These are phyloP conservation scores for Drosophila nigritarsus DNA, from an alignment of 2,888 invertebrate species.

Conservation along the genomic window DNA sequence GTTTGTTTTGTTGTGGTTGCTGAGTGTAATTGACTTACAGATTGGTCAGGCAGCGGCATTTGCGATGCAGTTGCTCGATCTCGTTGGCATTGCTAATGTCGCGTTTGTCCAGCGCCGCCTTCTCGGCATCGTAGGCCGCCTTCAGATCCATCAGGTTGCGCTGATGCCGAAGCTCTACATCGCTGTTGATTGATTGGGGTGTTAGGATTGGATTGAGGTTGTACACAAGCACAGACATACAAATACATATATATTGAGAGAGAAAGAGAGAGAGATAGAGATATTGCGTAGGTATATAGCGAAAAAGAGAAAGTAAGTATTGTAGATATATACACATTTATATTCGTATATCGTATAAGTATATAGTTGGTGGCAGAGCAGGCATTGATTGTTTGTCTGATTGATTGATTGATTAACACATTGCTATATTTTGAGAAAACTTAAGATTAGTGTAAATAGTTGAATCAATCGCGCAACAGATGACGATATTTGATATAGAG, in stretches of 20 bases:
- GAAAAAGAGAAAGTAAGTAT: conserved; percentile 60
- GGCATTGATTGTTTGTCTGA: conserved; percentile 28
- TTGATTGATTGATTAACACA: conserved; percentile 16
- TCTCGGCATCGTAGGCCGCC: conserved; percentile 84
- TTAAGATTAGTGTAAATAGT: conserved; percentile 17
- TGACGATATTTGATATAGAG: conserved; percentile 75
- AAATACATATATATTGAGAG: conserved; percentile 1
- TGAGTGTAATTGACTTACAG: conserved; percentile 84
- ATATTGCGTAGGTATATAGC: conserved; percentile 41
- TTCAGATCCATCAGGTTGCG: conserved; percentile 84
- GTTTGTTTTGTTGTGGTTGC: not conserved
- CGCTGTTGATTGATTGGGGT: conserved; percentile 78
- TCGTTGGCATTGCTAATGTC: conserved; percentile 86
- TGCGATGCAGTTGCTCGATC: conserved; percentile 87
- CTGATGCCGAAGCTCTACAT: conserved; percentile 85
- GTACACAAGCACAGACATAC: conserved; percentile 48
- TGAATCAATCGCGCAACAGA: conserved; percentile 53
- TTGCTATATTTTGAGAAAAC: conserved; percentile 15
- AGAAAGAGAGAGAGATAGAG: conserved; percentile 1
- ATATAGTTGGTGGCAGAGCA: conserved; percentile 16
- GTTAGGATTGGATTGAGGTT: conserved; percentile 37
- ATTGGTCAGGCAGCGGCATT: conserved; percentile 87
- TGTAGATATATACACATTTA: conserved; percentile 19
- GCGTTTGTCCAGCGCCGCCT: conserved; percentile 84
- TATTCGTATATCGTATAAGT: conserved; percentile 10